phyloP scores from a whole-genome alignment of 2,888 invertebrate species.

The Branchipolynoe longqiensis region DNA sequence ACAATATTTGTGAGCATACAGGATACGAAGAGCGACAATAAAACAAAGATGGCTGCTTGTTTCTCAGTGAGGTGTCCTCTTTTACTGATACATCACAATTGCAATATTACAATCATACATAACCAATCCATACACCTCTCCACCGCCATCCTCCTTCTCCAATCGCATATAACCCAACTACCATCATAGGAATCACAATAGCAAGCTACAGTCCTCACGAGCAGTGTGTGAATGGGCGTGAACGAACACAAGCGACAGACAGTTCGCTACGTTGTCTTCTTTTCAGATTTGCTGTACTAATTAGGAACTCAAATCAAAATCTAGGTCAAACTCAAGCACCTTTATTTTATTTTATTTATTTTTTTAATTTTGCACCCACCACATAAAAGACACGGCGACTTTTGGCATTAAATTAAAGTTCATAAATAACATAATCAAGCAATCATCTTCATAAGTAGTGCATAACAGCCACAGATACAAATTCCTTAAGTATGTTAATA shows the following conservation, averaged over 20 bases:
- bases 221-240: not conserved
- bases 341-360: no score
- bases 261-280: not conserved
- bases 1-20: no score
- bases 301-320: not conserved
- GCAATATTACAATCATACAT: constrained; percentile 42
- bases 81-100: constrained; percentile 49
- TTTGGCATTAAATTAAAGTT: constrained; percentile 26
- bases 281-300: not conserved
- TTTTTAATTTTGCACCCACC: constrained; percentile 16
- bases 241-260: not conserved
- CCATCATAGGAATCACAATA: constrained; percentile 37
- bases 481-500: not conserved
- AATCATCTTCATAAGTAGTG: constrained; percentile 1
- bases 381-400: not conserved
- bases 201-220: not conserved
- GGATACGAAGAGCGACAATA: no score
- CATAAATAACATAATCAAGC: constrained; percentile 32
- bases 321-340: constrained; percentile 45
- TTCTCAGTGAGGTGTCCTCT: constrained; percentile 23
- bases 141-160: not conserved
- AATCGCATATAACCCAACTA: not conserved
- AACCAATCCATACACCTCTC: not conserved
- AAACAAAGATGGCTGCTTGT: no score
- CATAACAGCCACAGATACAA: not conserved